These are phyloP conservation scores for Spodoptera frugiperda DNA, from an alignment of 1,140 invertebrate genomes.

Conservation along the genomic window DNA sequence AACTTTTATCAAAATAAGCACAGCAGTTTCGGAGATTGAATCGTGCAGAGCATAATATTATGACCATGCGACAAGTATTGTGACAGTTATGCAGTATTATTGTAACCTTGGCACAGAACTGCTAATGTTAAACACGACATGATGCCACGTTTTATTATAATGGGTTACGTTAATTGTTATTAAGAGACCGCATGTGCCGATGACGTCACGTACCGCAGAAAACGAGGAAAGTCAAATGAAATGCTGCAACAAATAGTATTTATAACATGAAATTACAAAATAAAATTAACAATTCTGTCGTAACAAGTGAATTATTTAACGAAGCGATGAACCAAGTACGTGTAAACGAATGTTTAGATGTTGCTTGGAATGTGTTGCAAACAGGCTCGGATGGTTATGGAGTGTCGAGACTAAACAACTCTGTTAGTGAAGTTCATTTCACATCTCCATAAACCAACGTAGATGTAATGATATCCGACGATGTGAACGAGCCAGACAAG, in stretches of 20 bases:
- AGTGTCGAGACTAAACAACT: constrained; percentile 18
- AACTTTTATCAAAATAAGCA: neutral
- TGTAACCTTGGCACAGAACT: constrained; percentile 41
- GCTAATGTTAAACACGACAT: constrained; percentile 24
- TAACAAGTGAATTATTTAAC: constrained; percentile 7
- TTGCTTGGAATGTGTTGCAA: neutral
- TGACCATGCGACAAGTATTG: neutral
- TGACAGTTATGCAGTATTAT: constrained; percentile 32
- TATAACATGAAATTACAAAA: neutral
- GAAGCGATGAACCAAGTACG: neutral
- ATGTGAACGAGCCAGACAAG: constrained; percentile 10
- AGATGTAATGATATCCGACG: constrained; percentile 5
- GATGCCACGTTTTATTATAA: constrained; percentile 33
- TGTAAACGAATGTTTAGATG: constrained; percentile 16
- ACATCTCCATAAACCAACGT: constrained; percentile 17
- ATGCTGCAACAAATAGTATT: neutral
- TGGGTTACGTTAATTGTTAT: constrained; percentile 19
- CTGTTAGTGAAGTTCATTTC: constrained; percentile 8
- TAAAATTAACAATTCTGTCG: neutral
- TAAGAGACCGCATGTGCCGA: constrained; percentile 22
- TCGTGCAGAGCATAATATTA: neutral
- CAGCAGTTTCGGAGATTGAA: neutral
- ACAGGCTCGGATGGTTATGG: constrained; percentile 15
- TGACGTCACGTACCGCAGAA: constrained; percentile 27
- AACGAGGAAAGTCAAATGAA: constrained; percentile 31